Percentiles rank a stretch among this genome's conserved stretches.
Conservation (phyloP, 2,888 invertebrate species). For the Aelia acuminata region DNA sequence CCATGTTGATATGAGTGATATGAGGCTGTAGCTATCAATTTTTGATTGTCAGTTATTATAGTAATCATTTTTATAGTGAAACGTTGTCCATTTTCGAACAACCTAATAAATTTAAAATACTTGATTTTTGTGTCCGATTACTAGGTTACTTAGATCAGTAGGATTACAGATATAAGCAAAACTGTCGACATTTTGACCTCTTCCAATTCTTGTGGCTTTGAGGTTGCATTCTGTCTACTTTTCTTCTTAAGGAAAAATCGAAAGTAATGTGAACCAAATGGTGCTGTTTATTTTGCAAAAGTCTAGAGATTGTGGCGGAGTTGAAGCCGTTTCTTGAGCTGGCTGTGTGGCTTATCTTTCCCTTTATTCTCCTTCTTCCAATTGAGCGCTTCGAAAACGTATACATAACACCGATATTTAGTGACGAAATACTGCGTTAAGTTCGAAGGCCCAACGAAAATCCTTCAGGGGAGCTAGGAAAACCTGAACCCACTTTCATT, state of each 20-base stretch:
- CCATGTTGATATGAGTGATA: no score
- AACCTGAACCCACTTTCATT: no score
- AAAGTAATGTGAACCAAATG: background rate
- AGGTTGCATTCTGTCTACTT: background rate
- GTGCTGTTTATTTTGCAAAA: background rate
- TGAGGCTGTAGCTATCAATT: no score
- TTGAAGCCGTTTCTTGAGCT: background rate
- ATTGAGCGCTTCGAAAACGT: no score
- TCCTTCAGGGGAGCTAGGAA: no score
- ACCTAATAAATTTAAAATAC: no score
- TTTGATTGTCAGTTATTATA: no score
- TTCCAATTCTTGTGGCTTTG: background rate
- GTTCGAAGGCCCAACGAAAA: background rate
- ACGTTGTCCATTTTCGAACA: no score
- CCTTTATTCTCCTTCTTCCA: background rate
- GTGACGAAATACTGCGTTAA: background rate
- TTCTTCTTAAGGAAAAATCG: background rate
- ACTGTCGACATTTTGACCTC: background rate
- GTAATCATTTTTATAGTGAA: no score
- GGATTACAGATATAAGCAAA: background rate
- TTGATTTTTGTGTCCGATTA: no score
- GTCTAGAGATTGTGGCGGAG: background rate
- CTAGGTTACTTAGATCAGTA: no score
- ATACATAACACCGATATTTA: background rate
- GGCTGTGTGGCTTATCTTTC: background rate